Evolutionary conservation across 2,888 invertebrate species (phyloP).

Genomic region (Drosophila mercatorum): DNA sequence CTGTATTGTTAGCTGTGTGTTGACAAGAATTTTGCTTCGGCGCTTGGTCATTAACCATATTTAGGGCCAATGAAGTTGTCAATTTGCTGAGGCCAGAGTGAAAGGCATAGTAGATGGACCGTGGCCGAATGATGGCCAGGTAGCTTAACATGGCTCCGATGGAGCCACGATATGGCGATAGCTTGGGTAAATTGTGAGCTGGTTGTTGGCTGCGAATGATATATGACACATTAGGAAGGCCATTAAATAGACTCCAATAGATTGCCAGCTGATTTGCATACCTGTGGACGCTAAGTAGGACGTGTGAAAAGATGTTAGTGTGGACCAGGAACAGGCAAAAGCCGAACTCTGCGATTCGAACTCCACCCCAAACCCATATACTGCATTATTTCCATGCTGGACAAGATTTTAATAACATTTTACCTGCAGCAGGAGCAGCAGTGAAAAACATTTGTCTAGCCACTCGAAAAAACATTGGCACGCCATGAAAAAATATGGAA

Average conservation of each 20-base stretch:
- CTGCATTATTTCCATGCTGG: slow-evolving; percentile 24
- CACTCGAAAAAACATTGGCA: slow-evolving; percentile 22
- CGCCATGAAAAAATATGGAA: slow-evolving; percentile 23
- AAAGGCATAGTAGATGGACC: slow-evolving; percentile 38
- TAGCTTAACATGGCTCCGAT: slow-evolving; percentile 70
- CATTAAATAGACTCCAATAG: slow-evolving; percentile 34
- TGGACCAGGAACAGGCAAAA: slow-evolving; percentile 10
- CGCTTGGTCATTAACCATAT: slow-evolving; percentile 70
- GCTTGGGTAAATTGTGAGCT: slow-evolving; percentile 44
- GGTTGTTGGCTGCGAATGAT: slow-evolving; percentile 19
- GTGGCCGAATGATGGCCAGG: slow-evolving; percentile 46
- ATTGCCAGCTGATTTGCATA: slow-evolving; percentile 41
- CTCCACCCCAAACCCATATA: slow-evolving; percentile 27
- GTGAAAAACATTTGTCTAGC: slow-evolving; percentile 12
- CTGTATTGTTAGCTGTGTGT: slow-evolving; percentile 22
- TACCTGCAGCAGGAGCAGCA: slow-evolving; percentile 30
- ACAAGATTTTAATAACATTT: slow-evolving; percentile 23
- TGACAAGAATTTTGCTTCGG: slow-evolving; percentile 59
- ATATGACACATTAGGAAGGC: slow-evolving; percentile 30
- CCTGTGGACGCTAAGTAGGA: slow-evolving; percentile 24
- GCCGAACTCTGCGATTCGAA: background rate
- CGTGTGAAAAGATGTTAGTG: slow-evolving; percentile 39
- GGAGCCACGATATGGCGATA: slow-evolving; percentile 27
- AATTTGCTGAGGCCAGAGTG: slow-evolving; percentile 49
- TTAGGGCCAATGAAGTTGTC: slow-evolving; percentile 79